Percentiles rank a stretch among this genome's conserved stretches.
Conservation (phyloP, 2,888 invertebrate genomes). For the Cosmia trapezina region DNA sequence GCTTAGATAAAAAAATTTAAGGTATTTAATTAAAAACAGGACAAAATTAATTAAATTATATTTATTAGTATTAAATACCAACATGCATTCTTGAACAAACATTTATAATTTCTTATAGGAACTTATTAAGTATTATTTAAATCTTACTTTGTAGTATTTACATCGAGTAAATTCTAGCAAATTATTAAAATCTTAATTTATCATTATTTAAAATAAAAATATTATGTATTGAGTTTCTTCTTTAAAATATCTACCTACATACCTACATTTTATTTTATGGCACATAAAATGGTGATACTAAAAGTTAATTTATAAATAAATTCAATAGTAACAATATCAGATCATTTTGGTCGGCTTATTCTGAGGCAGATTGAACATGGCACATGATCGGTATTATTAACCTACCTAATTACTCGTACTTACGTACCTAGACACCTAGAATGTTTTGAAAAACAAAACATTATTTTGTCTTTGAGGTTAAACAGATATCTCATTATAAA, state of each 20-base stretch:
- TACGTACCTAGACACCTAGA: neutral
- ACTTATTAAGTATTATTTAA: conserved; percentile 51
- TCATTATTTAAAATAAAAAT: conserved; percentile 16
- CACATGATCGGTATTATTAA: neutral
- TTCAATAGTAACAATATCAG: conserved; percentile 35
- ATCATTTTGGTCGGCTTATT: conserved; percentile 21
- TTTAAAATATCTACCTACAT: conserved; percentile 22
- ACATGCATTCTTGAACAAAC: conserved; percentile 59
- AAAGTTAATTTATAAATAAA: conserved; percentile 11
- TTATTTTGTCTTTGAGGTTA: conserved; percentile 15
- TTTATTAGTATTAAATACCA: conserved; percentile 52
- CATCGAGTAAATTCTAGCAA: conserved; percentile 64
- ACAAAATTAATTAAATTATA: conserved; percentile 32
- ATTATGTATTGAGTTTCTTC: conserved; percentile 11
- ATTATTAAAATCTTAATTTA: conserved; percentile 26
- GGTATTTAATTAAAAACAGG: neutral
- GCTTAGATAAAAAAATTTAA: neutral
- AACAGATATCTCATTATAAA: conserved; percentile 7
- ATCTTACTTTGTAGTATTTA: conserved; percentile 63
- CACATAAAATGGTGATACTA: conserved; percentile 35
- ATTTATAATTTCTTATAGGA: conserved; percentile 51
- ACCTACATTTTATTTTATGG: conserved; percentile 46
- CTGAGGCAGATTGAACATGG: no score
- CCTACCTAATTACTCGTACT: neutral
- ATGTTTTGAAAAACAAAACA: conserved; percentile 14